Evolutionary conservation across 2,888 invertebrate species (phyloP), one percentile per base, ranked within the genome.

Genomic region (Achlya flavicornis): DNA sequence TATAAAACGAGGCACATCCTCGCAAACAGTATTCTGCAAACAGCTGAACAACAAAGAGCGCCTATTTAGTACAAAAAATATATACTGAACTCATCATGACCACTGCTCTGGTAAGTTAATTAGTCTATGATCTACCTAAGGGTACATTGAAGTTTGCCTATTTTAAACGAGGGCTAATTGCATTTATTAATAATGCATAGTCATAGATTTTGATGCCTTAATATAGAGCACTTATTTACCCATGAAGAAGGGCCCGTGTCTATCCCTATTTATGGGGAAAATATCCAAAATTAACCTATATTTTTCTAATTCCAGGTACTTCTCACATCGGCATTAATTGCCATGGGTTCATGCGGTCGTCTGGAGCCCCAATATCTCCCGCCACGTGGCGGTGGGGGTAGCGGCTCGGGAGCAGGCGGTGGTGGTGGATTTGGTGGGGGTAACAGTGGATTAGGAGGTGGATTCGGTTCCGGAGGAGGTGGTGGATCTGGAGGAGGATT

Each of bases 1-100:
- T 93, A 93, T 93, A 93, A 92, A 92, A 91, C 89, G 90, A 84
- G 81, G 89, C 88, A 88, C 89, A 92, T 92, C 92, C 85, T 89
- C 86, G 78, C 81, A 71, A 77, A 85, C 79, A 80, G 86, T 92
- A 93, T 91, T 92, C 92, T 82, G 87, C 84, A 79, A 83, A 85
- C 83, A 84, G 79, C 82, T 83, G 84, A 89, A 88, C 86, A 79
- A 81, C 86, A 79, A 81, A 84, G 80, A 86, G 81, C 80, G 79
- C 78, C 83, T 82, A 78, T 77, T 77, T 77, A 78, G 77, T 80
- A 78, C 78, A 77, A 79, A 78, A 78, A 69, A 71, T 62, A 61
- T 71, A 71, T 60, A 66, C 53, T 32, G 33, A 66, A 66, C 73
- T 70, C 78, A 77, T 74, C 68, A 87, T 91, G 91, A 80, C 84